Evolutionary conservation across 2,888 invertebrate genomes (phyloP).

Genomic region (Eupithecia exiguata): DNA sequence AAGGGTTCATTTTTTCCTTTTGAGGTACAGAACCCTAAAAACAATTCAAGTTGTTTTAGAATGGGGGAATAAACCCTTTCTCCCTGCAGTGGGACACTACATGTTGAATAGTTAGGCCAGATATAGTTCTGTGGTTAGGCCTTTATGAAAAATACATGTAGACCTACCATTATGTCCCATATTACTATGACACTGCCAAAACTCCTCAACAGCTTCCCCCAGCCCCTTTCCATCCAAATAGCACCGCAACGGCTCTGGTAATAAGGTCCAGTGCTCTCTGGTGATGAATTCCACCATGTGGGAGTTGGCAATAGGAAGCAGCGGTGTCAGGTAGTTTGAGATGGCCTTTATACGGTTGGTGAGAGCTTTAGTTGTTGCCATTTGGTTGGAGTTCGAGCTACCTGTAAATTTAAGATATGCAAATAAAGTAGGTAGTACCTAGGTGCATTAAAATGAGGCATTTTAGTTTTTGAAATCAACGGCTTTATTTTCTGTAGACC

Average conservation of each 20-base stretch:
- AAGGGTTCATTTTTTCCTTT: too few relatives aligned
- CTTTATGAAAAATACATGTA: too few relatives aligned
- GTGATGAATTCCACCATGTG: slow-evolving; percentile 89
- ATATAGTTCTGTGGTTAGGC: too few relatives aligned
- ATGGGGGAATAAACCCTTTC: too few relatives aligned
- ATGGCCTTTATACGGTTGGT: slow-evolving; percentile 75
- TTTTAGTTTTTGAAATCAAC: too few relatives aligned
- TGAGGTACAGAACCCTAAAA: too few relatives aligned
- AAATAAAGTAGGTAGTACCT: too few relatives aligned
- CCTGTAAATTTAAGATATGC: slow-evolving; percentile 20
- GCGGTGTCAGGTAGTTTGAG: slow-evolving; percentile 82
- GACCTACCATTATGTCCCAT: slow-evolving; percentile 22
- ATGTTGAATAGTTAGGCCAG: too few relatives aligned
- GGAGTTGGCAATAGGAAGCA: slow-evolving; percentile 87
- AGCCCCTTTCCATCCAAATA: slow-evolving; percentile 76
- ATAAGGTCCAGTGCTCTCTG: slow-evolving; percentile 85
- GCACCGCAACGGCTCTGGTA: slow-evolving; percentile 81
- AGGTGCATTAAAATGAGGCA: too few relatives aligned
- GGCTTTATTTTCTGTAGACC: too few relatives aligned
- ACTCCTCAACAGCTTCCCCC: slow-evolving; percentile 72
- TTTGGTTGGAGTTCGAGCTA: slow-evolving; percentile 35
- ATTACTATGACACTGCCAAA: slow-evolving; percentile 70
- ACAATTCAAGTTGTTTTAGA: too few relatives aligned
- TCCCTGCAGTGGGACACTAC: too few relatives aligned
- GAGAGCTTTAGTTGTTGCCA: slow-evolving; percentile 57